Evolutionary conservation across 1,140 invertebrate genomes (phyloP).

Genomic region (Drosophila grimshawi): DNA sequence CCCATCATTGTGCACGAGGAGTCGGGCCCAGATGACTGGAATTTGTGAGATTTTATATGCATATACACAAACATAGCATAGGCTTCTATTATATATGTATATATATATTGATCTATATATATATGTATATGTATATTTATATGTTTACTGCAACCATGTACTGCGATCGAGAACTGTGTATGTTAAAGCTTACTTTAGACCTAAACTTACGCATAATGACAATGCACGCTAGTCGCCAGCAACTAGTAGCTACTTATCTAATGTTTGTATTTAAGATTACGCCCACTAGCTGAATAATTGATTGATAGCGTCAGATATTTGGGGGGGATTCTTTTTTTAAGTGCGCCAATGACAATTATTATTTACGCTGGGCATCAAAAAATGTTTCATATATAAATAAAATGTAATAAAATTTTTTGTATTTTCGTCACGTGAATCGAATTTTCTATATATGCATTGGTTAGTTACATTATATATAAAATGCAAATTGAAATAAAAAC

Average conservation of each 20-base stretch:
- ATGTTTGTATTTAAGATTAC: conserved; percentile 52
- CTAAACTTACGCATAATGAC: conserved; percentile 68
- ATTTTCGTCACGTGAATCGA: conserved; percentile 57
- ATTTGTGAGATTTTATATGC: conserved; percentile 74
- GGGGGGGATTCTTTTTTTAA: conserved; percentile 16
- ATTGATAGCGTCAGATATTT: conserved; percentile 41
- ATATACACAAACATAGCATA: conserved; percentile 65
- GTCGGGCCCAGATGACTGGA: conserved; percentile 76
- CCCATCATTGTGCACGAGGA: conserved; percentile 67
- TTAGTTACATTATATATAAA: too few species aligned
- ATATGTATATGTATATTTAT: conserved; percentile 31
- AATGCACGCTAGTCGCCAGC: conserved; percentile 68
- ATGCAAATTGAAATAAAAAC: too few species aligned
- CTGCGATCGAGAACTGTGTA: conserved; percentile 65
- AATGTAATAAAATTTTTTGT: conserved; percentile 66
- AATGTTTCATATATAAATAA: conserved; percentile 53
- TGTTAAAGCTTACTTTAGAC: conserved; percentile 60
- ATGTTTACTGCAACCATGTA: conserved; percentile 43
- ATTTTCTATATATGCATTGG: conserved; percentile 2
- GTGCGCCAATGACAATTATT: conserved; percentile 29
- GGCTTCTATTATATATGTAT: conserved; percentile 44
- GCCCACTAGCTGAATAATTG: conserved; percentile 45
- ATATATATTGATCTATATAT: not conserved
- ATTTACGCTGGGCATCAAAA: conserved; percentile 25
- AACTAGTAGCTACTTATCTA: conserved; percentile 52